phyloP scores from a whole-genome alignment of 2,888 invertebrate species.

The Agonopterix heracliana region DNA sequence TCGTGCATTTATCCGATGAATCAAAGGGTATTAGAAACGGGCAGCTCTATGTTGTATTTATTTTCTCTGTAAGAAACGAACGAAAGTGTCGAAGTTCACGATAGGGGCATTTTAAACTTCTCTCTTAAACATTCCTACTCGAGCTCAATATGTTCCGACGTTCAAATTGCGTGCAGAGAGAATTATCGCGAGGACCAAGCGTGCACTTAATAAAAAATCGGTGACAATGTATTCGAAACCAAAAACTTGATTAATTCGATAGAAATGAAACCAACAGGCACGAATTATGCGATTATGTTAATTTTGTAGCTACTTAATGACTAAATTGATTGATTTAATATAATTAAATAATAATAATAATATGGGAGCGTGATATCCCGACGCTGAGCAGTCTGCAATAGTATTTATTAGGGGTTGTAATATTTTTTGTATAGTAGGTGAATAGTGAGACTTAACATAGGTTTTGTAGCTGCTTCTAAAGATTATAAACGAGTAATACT shows the following conservation, averaged over 20 bases:
- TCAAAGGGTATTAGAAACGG: constrained; percentile 13
- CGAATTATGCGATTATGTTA: constrained; percentile 17
- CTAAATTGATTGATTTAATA: background rate
- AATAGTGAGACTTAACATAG: constrained; percentile 61
- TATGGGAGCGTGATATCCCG: constrained; percentile 21
- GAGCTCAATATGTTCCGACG: constrained; percentile 24
- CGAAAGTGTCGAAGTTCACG: constrained; percentile 17
- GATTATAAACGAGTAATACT: constrained; percentile 9
- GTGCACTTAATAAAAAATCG: constrained; percentile 14
- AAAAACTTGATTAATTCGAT: constrained; percentile 6
- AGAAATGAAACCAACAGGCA: constrained; percentile 9
- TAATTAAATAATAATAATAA: constrained; percentile 10
- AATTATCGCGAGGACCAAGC: constrained; percentile 25
- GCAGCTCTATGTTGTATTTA: constrained; percentile 10
- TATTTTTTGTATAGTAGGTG: constrained; percentile 41
- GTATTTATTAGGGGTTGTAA: constrained; percentile 52
- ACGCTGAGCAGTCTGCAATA: constrained; percentile 46
- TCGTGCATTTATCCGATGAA: constrained; percentile 58
- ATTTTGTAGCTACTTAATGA: constrained; percentile 24
- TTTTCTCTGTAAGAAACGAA: constrained; percentile 13
- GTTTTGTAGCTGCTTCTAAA: constrained; percentile 46
- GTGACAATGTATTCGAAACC: constrained; percentile 3
- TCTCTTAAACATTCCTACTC: constrained; percentile 41
- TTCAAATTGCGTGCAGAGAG: constrained; percentile 14
- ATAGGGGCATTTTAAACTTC: constrained; percentile 26